Base-by-base conservation (phyloP, 2,888 invertebrate species). In the Conops quadrifasciatus region DNA sequence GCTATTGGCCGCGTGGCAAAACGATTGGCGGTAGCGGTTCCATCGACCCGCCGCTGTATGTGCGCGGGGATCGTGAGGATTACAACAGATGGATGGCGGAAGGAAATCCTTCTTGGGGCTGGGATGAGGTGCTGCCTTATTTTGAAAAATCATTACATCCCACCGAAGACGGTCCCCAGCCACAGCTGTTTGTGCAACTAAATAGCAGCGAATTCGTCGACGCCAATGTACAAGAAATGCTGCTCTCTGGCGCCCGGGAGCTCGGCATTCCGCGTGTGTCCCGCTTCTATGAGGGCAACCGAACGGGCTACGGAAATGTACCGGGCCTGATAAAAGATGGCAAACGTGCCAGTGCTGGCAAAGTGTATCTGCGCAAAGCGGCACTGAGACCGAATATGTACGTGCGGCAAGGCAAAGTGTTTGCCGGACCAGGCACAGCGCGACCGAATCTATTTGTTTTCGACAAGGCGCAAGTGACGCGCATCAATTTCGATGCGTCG, bases 121-220 rank as follows among this genome's bases (percentile, higher is more conserved):
- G 89, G 84, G 89, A 93, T 51, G 91, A 92, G 75, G 89, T 94
- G 0, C 83, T 94, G 49, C 90, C 91, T 0, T 94, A 94, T 82
- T 94, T 94, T 81, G 94, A 94, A 82, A 43, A 58, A 19, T 36
- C 36, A 36, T 0, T n/a, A 3, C 73, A 72, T 16, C 71, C 58
- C 15, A 75, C 72, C 28, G 72, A 76, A 43, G 28, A 66, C 76
- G 13, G n/a, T n/a, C 15, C 56, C 63, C 56, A 77, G 78, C 1
- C 87, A 86, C 26, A n/a, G n/a, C n/a, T n/a, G n/a, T n/a, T 82
- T 83, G 13, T n/a, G n/a, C n/a, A 80, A 90, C 0, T 85, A 87
- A 75, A 36, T 76, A 66, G 84, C 81, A 73, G 83, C 84, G 43
- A 80, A 2, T 0, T n/a, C n/a, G n/a, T n/a, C n/a, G n/a, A 64